Percentiles rank a stretch among this genome's conserved stretches.
phyloP scores from a whole-genome alignment of 2,113 vertebrate species.

The Saccopteryx leptura region DNA sequence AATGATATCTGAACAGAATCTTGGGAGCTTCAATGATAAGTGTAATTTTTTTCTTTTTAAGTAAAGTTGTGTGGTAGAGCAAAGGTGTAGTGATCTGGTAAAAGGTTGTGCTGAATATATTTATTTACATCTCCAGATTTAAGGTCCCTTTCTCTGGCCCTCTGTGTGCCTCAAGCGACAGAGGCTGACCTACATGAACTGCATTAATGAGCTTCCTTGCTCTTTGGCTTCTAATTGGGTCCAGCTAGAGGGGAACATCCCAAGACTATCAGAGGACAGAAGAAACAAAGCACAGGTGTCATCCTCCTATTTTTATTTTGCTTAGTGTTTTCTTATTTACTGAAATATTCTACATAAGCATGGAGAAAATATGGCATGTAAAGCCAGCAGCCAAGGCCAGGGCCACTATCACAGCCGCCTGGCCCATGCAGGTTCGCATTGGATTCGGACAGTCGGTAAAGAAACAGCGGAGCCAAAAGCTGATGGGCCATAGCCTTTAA shows the following conservation, averaged over 20 bases:
- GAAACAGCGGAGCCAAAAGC: too few relatives aligned
- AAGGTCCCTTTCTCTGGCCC: not conserved
- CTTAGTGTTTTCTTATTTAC: slow-evolving; percentile 45
- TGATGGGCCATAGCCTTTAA: too few relatives aligned
- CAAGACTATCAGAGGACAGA: not conserved
- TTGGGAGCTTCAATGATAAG: not conserved
- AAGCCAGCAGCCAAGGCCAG: too few relatives aligned
- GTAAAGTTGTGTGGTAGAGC: not conserved
- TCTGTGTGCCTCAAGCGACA: not conserved
- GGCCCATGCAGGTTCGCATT: too few relatives aligned
- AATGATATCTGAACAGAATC: not conserved
- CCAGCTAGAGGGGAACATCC: not conserved
- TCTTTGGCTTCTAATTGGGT: not conserved
- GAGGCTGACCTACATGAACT: not conserved
- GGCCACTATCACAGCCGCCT: too few relatives aligned
- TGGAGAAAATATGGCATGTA: not conserved
- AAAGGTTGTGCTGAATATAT: not conserved
- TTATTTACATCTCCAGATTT: slow-evolving; percentile 1
- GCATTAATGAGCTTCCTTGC: not conserved
- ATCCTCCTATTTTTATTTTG: not conserved
- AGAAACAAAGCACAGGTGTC: not conserved
- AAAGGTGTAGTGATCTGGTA: not conserved
- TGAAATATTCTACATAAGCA: not conserved
- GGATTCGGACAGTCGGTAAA: too few relatives aligned
- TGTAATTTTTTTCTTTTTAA: not conserved